phyloP scores from a whole-genome alignment of 2,113 vertebrate genomes.

The Actinemys pallida region DNA sequence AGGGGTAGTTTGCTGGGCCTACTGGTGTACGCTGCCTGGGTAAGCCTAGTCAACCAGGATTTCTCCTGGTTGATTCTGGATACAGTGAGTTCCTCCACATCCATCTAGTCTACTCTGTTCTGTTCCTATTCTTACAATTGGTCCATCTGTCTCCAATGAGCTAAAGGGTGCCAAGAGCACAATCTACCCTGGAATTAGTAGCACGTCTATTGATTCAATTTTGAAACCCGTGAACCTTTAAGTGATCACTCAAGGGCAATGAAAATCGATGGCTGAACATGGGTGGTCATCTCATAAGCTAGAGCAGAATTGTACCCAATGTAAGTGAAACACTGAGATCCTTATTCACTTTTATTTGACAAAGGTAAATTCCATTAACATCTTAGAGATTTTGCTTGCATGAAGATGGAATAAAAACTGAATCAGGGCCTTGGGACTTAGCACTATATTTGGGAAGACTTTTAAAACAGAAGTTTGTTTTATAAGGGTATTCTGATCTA shows the following conservation, averaged over 20 bases:
- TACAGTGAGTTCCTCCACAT: not conserved
- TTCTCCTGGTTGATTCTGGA: not conserved
- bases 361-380: not conserved
- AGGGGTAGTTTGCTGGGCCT: not conserved
- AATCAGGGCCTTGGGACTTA: not conserved
- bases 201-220: not conserved
- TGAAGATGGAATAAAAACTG: not conserved
- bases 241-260: rapidly evolving
- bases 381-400: not conserved
- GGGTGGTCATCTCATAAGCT: not conserved
- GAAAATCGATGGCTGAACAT: not conserved
- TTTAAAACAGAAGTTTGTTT: not conserved
- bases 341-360: not conserved
- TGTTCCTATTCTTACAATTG: not conserved
- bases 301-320: not conserved
- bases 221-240: not conserved
- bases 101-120: not conserved
- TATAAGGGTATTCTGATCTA: not conserved
- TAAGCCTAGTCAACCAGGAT: rapidly evolving
- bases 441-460: not conserved
- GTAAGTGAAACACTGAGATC: not conserved
- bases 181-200: not conserved
- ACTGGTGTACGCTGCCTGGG: not conserved
- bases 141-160: rapidly evolving
- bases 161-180: not conserved